Percentiles rank a stretch among this genome's conserved stretches.
Evolutionary conservation across 2,113 vertebrate species (phyloP).

Genomic region (Burhinus bistriatus): DNA sequence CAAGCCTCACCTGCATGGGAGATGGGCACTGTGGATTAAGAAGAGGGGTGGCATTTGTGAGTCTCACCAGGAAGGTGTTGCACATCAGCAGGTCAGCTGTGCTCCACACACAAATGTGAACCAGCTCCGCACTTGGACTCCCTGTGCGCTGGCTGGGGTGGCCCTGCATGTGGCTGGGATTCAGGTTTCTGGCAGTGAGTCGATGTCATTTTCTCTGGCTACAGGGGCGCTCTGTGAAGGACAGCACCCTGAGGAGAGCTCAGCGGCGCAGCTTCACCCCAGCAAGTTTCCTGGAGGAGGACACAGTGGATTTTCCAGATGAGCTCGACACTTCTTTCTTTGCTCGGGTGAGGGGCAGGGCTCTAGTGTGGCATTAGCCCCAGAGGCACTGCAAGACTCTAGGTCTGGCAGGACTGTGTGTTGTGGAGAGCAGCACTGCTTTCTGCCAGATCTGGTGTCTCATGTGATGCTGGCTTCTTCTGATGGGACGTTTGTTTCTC

Average conservation of each 20-base stretch:
- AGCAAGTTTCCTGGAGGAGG: constrained; percentile 94
- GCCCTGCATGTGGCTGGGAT: not conserved
- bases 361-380: not conserved
- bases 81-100: not conserved
- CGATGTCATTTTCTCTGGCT: not conserved
- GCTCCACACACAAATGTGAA: not conserved
- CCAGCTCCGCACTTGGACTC: not conserved
- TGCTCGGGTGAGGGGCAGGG: constrained; percentile 80
- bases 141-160: not conserved
- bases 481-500: constrained; percentile 33
- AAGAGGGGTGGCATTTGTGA: not conserved
- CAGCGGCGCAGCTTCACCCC: constrained; percentile 94
- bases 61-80: not conserved
- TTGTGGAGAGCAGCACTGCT: not conserved
- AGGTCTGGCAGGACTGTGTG: not conserved
- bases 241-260: constrained; percentile 78
- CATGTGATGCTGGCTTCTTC: not conserved
- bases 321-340: constrained; percentile 98
- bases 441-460: not conserved
- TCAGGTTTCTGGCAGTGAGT: not conserved
- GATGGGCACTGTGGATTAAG: not conserved
- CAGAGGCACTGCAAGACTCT: not conserved
- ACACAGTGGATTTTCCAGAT: constrained; percentile 90
- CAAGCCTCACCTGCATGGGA: not conserved
- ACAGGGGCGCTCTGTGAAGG: constrained; percentile 89